Percentiles rank a stretch among this genome's conserved stretches.
phyloP scores from a whole-genome alignment of 2,888 invertebrate species.

The Acleris laterana region DNA sequence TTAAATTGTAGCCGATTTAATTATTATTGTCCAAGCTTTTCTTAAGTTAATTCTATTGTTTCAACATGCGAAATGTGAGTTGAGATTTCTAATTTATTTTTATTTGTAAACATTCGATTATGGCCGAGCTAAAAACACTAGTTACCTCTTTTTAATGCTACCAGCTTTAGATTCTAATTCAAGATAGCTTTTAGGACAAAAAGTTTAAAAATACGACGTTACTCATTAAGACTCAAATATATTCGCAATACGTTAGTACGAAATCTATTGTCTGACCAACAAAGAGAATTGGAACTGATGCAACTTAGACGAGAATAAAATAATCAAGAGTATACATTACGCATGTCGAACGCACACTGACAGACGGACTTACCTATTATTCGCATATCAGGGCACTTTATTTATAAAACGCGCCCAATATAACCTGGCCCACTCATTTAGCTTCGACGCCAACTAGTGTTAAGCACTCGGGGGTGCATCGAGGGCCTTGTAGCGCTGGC shows the following conservation, averaged over 20 bases:
- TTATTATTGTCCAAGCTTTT: conserved; percentile 54
- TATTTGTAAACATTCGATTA: neutral
- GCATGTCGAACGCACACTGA: conserved; percentile 56
- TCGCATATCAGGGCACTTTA: conserved; percentile 80
- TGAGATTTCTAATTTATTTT: conserved; percentile 15
- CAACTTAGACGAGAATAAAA: conserved; percentile 62
- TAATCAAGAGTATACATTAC: conserved; percentile 48
- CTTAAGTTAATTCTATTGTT: conserved; percentile 40
- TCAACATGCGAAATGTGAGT: conserved; percentile 4
- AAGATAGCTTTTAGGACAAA: neutral
- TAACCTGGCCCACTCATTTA: conserved; percentile 62
- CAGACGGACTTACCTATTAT: conserved; percentile 76
- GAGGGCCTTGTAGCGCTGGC: conserved; percentile 60
- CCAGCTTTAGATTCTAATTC: neutral
- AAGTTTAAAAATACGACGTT: neutral
- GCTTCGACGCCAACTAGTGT: conserved; percentile 45
- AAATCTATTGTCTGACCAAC: conserved; percentile 32
- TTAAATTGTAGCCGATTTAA: conserved; percentile 76
- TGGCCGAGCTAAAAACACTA: too few species aligned
- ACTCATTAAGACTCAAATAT: neutral
- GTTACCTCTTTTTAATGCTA: too few species aligned
- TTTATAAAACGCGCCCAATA: conserved; percentile 74
- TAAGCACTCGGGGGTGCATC: conserved; percentile 52
- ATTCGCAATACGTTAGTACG: conserved; percentile 5
- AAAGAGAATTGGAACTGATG: conserved; percentile 41